Conservation (phyloP, 2,797 vertebrate species). For the Muscicapa comitata region DNA sequence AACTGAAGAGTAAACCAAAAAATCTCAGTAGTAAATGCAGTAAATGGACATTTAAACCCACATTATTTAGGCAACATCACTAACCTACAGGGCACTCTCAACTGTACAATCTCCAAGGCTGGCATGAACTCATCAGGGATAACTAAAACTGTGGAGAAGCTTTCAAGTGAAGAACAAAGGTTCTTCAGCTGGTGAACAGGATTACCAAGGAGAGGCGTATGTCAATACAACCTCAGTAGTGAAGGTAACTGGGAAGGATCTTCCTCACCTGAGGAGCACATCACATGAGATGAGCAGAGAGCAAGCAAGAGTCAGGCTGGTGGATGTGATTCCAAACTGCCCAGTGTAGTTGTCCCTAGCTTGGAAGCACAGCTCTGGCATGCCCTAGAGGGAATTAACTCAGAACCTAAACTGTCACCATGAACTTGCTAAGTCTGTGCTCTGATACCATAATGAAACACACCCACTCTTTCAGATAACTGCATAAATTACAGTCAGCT, state of each 20-base stretch:
- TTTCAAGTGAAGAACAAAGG: neutral
- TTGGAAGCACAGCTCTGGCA: neutral
- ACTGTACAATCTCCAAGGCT: neutral
- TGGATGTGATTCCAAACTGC: neutral
- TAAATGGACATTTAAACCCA: neutral
- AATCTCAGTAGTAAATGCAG: neutral
- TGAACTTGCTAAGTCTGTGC: neutral
- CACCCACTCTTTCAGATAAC: neutral
- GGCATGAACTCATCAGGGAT: neutral
- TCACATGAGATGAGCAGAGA: neutral
- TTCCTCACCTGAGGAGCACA: neutral
- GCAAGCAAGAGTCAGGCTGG: rapidly evolving
- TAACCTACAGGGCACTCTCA: neutral
- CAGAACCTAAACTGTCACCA: neutral
- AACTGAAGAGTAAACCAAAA: neutral
- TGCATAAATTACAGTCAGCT: neutral
- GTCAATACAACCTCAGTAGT: neutral
- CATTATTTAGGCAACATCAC: neutral
- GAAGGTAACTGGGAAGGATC: neutral
- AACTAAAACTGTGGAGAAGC: neutral
- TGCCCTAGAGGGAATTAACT: neutral
- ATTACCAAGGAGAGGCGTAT: neutral
- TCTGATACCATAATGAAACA: neutral
- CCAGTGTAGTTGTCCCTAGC: neutral
- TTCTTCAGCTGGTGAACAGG: neutral